Percentiles rank a stretch among this genome's conserved stretches.
Evolutionary conservation across 2,888 invertebrate genomes (phyloP).

Genomic region (Agrochola circellaris): DNA sequence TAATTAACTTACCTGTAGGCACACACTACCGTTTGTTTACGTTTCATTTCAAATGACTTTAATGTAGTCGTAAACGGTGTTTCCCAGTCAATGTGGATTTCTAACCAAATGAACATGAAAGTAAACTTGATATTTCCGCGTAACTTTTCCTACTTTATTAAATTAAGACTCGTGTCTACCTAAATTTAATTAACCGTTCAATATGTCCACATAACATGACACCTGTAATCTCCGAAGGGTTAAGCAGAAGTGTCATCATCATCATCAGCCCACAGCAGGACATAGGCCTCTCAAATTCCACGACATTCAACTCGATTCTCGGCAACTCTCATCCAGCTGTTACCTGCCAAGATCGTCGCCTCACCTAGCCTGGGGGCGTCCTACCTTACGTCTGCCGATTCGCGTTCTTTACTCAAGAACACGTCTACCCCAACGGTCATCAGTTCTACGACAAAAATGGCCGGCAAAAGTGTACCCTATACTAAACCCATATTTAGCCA

Average conservation of each 20-base stretch:
- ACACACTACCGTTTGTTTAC: neutral
- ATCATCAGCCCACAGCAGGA: too few relatives aligned
- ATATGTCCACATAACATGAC: neutral
- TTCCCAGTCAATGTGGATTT: neutral
- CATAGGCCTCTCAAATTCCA: too few relatives aligned
- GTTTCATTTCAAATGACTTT: constrained; percentile 2
- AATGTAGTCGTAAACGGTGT: neutral
- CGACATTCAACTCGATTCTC: too few relatives aligned
- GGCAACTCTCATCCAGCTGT: too few relatives aligned
- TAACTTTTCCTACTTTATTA: neutral
- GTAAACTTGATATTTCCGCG: neutral
- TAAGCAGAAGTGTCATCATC: neutral
- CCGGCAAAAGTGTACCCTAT: neutral
- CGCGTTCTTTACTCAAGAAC: too few relatives aligned
- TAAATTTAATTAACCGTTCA: neutral
- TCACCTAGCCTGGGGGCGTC: too few relatives aligned
- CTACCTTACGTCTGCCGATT: too few relatives aligned
- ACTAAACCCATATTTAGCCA: neutral
- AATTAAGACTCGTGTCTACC: neutral
- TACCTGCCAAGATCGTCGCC: too few relatives aligned
- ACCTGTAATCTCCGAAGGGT: neutral
- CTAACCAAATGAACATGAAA: neutral
- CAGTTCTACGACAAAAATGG: neutral
- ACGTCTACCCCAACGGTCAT: too few relatives aligned
- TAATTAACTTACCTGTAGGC: neutral